Percentiles rank a stretch among this genome's conserved stretches.
phyloP scores from a whole-genome alignment of 2,797 vertebrate species.

The Protonibea diacanthus region DNA sequence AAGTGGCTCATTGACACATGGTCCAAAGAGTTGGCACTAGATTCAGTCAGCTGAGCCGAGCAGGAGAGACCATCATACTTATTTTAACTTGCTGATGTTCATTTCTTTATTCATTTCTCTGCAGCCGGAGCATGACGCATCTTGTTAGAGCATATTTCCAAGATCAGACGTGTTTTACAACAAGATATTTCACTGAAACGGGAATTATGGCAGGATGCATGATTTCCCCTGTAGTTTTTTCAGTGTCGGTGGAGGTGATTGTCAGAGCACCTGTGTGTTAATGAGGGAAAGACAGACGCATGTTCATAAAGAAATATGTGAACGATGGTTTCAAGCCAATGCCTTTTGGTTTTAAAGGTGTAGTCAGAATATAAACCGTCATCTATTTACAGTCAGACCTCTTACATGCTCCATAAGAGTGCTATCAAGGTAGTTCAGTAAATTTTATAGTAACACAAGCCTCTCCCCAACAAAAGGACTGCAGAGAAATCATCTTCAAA shows the following conservation, averaged over 20 bases:
- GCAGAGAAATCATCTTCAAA: background rate
- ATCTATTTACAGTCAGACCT: too few species aligned
- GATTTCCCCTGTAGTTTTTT: background rate
- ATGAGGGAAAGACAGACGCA: background rate
- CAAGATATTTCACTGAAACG: background rate
- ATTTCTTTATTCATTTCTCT: conserved; percentile 8
- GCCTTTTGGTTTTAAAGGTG: too few species aligned
- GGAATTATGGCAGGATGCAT: background rate
- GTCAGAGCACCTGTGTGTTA: background rate
- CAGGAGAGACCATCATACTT: background rate
- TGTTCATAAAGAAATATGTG: background rate
- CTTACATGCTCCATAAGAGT: too few species aligned
- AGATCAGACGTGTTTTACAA: conserved; percentile 15
- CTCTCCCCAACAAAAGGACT: background rate
- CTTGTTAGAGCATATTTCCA: conserved; percentile 17
- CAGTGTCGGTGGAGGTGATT: background rate
- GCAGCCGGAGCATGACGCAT: background rate
- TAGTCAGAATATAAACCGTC: too few species aligned
- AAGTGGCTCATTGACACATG: background rate
- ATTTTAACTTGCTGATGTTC: conserved; percentile 13
- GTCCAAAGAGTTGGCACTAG: background rate
- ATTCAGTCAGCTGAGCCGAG: background rate
- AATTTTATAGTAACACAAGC: background rate
- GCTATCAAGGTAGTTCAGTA: background rate
- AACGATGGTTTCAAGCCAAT: too few species aligned